Base-by-base conservation (phyloP, 1,140 invertebrate species). In the Drosophila kohkoa region DNA sequence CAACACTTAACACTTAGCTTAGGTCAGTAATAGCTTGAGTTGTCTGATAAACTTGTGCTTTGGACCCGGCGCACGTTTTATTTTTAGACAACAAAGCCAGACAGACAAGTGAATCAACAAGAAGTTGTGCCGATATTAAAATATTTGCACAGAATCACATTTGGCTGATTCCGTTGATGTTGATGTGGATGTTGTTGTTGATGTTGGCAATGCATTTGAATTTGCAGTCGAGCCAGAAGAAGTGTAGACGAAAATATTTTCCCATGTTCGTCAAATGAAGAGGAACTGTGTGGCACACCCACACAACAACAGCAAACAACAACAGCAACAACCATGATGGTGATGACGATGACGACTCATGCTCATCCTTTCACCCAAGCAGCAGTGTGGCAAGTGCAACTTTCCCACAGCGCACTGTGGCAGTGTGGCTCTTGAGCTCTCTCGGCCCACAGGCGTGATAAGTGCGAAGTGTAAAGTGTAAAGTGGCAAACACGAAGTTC, bases 401-500 rank as follows among this genome's bases (percentile, higher is more conserved):
- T 76, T 79, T 79, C 77, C 77, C 77, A 79, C 77, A 79, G 68
- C 63, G 57, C 52, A 25, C 20, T 25, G 32, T 10, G n/a, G 35
- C 45, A 20, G 11, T n/a, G 49, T 30, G 55, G 58, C 63, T 45
- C 63, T 65, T 52, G 51, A 65, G 28, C 13, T n/a, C 20, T 16
- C 15, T 25, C 60, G 60, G 48, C 79, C 75, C 80, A 82, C 79
- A 63, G 79, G 43, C 15, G 46, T 43, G 54, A 57, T 41, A 45
- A 67, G 62, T 77, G 78, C 25, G 52, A 60, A 63, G 67, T 70
- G 72, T 76, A 74, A 60, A 63, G 67, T 70, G 72, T 76, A 74
- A 88, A 87, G 82, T 87, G 83, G 83, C 80, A 88, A 88, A 88
- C 83, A 87, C 72, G 82, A 79, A 69, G 51, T 71, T 70, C 41